These are phyloP conservation scores for Psettodes erumei DNA, from an alignment of 2,113 vertebrate species.

Conservation along the genomic window DNA sequence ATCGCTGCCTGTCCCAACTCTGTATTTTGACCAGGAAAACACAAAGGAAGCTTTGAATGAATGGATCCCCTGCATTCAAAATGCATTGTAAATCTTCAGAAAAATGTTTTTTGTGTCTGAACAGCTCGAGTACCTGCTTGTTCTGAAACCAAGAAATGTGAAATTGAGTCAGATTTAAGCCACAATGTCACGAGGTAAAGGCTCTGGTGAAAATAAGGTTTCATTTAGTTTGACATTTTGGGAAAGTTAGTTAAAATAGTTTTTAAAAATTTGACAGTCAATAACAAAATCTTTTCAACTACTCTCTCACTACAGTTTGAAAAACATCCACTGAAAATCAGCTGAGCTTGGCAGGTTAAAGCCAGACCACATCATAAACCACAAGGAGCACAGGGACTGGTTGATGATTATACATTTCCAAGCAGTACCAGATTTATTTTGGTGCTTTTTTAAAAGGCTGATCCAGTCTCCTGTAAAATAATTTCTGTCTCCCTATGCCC, in stretches of 20 bases:
- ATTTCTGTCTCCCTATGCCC: background rate
- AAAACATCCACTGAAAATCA: background rate
- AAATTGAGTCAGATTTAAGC: too few relatives aligned
- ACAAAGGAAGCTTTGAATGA: background rate
- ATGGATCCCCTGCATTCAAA: background rate
- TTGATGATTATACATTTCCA: background rate
- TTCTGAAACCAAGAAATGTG: too few relatives aligned
- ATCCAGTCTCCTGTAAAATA: background rate
- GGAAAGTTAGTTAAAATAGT: too few relatives aligned
- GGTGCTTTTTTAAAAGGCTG: background rate
- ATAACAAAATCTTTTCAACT: background rate
- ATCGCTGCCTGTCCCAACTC: slow-evolving; percentile 2
- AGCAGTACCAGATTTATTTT: background rate
- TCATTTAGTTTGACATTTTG: too few relatives aligned
- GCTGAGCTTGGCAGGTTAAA: background rate
- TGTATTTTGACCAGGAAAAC: background rate
- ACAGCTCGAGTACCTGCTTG: too few relatives aligned
- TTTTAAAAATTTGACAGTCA: too few relatives aligned
- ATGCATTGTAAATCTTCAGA: too few relatives aligned
- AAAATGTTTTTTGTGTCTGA: too few relatives aligned
- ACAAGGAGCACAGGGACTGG: too few relatives aligned
- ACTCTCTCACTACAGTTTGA: background rate
- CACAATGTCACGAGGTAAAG: too few relatives aligned
- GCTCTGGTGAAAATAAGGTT: too few relatives aligned
- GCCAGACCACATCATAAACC: background rate